phyloP scores from a whole-genome alignment of 2,113 vertebrate species.

The Lethenteron reissneri region DNA sequence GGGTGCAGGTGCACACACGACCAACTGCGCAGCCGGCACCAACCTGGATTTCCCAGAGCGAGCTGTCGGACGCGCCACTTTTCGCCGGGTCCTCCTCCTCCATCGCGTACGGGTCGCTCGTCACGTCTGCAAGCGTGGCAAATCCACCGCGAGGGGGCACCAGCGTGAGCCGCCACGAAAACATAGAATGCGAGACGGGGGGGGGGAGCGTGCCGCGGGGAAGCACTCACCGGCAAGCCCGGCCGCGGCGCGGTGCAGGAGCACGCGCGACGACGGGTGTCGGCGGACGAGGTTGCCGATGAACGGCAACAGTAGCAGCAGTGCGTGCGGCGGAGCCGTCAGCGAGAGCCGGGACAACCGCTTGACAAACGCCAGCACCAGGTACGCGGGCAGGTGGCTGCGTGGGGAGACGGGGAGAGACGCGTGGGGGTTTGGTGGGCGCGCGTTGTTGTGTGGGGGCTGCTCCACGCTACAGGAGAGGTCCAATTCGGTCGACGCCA shows the following conservation, averaged over 20 bases:
- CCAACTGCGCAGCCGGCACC: not conserved
- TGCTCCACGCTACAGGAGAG: too few relatives aligned
- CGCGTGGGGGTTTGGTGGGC: too few relatives aligned
- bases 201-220: not conserved
- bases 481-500: too few relatives aligned
- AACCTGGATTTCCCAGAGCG: conserved; percentile 79
- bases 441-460: too few relatives aligned
- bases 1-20: too few relatives aligned
- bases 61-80: conserved; percentile 65
- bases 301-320: conserved; percentile 64
- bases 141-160: not conserved
- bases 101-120: conserved; percentile 50
- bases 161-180: not conserved
- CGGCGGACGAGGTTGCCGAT: conserved; percentile 69
- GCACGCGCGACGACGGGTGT: conserved; percentile 51
- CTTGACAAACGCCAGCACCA: conserved; percentile 76
- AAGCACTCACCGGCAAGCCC: too few relatives aligned
- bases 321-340: conserved; percentile 45
- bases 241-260: conserved; percentile 32
- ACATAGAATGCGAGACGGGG: not conserved
- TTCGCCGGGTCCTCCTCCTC: conserved; percentile 42
- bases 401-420: conserved; percentile 5
- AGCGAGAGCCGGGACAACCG: conserved; percentile 57
- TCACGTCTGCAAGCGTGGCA: conserved; percentile 22
- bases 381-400: conserved; percentile 65